Evolutionary conservation across 2,113 vertebrate species (phyloP).

Genomic region (Colaptes auratus): DNA sequence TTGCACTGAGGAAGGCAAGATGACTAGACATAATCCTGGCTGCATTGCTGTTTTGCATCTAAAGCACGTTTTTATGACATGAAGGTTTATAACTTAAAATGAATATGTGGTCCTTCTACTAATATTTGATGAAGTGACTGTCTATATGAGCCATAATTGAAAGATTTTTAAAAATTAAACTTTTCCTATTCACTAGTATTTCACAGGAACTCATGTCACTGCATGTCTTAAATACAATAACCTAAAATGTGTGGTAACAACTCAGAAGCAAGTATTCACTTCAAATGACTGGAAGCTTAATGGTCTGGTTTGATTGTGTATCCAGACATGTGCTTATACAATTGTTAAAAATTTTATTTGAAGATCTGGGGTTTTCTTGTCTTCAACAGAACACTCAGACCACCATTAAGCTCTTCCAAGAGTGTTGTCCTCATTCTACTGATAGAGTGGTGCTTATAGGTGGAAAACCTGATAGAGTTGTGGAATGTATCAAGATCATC

Average conservation of each 20-base stretch:
- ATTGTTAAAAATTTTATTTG: neutral
- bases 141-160: neutral
- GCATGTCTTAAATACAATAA: neutral
- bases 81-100: neutral
- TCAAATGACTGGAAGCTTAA: neutral
- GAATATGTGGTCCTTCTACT: neutral
- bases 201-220: neutral
- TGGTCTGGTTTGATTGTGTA: neutral
- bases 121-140: neutral
- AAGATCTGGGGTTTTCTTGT: neutral
- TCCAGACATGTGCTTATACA: neutral
- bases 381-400: constrained; percentile 92
- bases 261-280: neutral
- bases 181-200: neutral
- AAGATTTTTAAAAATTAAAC: neutral
- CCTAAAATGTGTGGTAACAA: neutral
- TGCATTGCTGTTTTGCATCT: neutral
- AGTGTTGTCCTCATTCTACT: constrained; percentile 98
- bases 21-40: neutral
- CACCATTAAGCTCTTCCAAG: constrained; percentile 99
- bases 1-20: neutral
- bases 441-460: constrained; percentile 97
- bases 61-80: neutral
- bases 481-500: constrained; percentile 97
- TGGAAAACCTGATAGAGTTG: constrained; percentile 94